Base-by-base conservation (phyloP, 2,113 vertebrate species). In the Catharus minimus region DNA sequence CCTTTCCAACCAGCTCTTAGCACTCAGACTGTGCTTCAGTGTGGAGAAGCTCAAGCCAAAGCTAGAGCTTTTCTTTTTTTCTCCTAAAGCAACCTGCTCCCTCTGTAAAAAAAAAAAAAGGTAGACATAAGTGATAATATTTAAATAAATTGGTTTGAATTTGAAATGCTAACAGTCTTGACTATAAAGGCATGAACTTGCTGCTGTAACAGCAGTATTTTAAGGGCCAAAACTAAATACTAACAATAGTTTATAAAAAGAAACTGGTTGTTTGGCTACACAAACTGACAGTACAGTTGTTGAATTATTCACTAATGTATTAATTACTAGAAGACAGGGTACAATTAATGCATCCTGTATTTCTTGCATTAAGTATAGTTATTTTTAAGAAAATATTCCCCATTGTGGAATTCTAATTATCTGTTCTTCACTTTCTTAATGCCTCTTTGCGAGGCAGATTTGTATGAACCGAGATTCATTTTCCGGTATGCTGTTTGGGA, bases 181-280 rank as follows among this genome's bases (percentile, higher is more conserved):
- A 75, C 46, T 92, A 21, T 27, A 80, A 41, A 89, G 60, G 32
- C 67, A 36, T 75, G 61, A 86, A 78, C 62, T 87, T 61, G 22
- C 38, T 78, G 43, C 68, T 67, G 10, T 71, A 79, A 56, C 49
- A 88, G 76, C 62, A 65, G 53, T 78, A 61, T 89, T 91, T 89
- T 67, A 92, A 92, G 94, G 75, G 41, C 47, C 64, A 84, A 74
- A 74, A 52, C 60, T 90, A 55, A 88, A 87, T 64, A 81, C 73
- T 66, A 81, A 94, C 67, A 92, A 77, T 95, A 85, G 82, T 78
- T 95, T 91, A 77, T 96, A 92, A 96, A 96, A 96, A 91, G 92
- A 94, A 95, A 93, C 86, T 82, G 38, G 32, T 95, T 82, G 74
- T 89, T 93, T 96, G 56, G 66, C 78, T 86, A 67, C 33, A 60